Percentiles rank a stretch among this genome's conserved stretches.
These are phyloP conservation scores for Alitta virens DNA, from an alignment of 2,888 invertebrate genomes.

Conservation along the genomic window DNA sequence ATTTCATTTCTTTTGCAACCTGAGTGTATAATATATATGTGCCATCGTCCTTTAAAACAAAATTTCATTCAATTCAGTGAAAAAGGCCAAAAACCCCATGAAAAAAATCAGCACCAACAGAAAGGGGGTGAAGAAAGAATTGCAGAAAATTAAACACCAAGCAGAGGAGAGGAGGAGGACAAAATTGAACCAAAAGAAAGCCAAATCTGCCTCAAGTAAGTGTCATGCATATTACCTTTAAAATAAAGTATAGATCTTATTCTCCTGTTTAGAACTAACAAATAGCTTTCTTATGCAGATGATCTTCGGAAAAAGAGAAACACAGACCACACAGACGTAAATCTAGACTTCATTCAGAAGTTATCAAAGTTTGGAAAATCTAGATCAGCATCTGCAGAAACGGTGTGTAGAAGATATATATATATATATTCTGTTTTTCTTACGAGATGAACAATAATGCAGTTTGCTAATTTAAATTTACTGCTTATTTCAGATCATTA, in stretches of 20 bases:
- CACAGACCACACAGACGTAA: background rate
- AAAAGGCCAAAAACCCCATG: slow-evolving; percentile 33
- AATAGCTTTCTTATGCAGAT: background rate
- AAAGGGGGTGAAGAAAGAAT: slow-evolving; percentile 34
- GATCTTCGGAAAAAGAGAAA: background rate
- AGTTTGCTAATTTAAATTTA: no score
- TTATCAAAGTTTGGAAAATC: background rate
- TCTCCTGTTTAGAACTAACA: no score
- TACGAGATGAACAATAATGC: no score
- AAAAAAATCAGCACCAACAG: slow-evolving; percentile 34
- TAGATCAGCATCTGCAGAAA: background rate
- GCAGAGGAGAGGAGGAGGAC: slow-evolving; percentile 9
- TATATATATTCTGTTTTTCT: no score
- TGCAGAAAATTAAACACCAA: slow-evolving; percentile 28
- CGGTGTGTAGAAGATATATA: background rate
- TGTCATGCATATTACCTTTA: no score
- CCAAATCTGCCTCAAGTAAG: slow-evolving; percentile 19
- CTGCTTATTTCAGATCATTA: slow-evolving; percentile 12
- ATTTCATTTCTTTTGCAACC: no score
- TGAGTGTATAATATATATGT: no score
- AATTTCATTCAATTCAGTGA: no score
- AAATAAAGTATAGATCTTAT: no score
- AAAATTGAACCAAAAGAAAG: slow-evolving; percentile 13
- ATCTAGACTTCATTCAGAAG: background rate
- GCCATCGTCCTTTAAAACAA: no score